Conservation (phyloP, 1,140 invertebrate species). For the Antheraea pernyi region DNA sequence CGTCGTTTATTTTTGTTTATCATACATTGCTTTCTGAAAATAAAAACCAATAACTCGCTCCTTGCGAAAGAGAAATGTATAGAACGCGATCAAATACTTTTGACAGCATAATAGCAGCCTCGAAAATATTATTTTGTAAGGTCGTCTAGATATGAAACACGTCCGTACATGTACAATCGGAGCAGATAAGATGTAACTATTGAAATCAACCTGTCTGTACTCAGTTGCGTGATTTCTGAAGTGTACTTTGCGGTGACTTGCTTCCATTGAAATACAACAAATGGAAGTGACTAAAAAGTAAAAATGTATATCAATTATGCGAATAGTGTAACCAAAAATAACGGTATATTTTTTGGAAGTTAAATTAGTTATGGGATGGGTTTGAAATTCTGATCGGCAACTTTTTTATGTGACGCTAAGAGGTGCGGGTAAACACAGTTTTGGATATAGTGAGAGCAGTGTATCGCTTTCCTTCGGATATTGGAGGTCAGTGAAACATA, state of each 20-base stretch:
- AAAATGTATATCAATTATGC: too few species aligned
- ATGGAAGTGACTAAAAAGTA: slow-evolving; percentile 13
- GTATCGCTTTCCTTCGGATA: too few species aligned
- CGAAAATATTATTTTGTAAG: slow-evolving; percentile 20
- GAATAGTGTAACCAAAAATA: too few species aligned
- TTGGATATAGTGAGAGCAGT: too few species aligned
- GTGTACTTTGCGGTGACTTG: slow-evolving; percentile 48
- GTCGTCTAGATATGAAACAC: slow-evolving; percentile 31
- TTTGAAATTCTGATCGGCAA: too few species aligned
- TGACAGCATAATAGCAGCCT: slow-evolving; percentile 1
- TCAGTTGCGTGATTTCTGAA: slow-evolving; percentile 58
- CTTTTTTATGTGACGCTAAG: too few species aligned
- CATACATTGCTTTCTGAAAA: not conserved
- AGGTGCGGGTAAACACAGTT: too few species aligned
- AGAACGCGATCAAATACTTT: not conserved
- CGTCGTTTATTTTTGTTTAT: not conserved
- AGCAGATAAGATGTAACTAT: slow-evolving; percentile 45
- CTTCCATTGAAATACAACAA: slow-evolving; percentile 37
- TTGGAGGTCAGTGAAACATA: too few species aligned
- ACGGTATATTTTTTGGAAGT: too few species aligned
- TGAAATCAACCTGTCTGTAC: slow-evolving; percentile 53
- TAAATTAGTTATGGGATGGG: too few species aligned
- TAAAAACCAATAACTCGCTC: not conserved
- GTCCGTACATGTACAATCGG: slow-evolving; percentile 18
- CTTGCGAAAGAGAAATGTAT: not conserved